Base-by-base conservation (phyloP, 1,140 invertebrate genomes). In the Leptinotarsa lineolata region DNA sequence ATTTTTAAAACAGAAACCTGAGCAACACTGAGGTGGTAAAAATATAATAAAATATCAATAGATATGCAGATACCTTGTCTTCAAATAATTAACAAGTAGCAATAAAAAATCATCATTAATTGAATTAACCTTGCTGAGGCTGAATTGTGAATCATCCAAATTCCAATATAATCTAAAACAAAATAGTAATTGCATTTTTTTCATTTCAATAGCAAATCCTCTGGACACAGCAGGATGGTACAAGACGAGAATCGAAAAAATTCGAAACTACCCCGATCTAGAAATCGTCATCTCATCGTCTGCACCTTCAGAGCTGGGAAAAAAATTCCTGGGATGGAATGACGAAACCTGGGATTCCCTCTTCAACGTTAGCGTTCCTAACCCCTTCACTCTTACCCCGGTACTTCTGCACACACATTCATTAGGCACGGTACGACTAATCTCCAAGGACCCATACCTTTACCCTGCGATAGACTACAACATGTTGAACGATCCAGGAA, bases 381-480 rank as follows among this genome's bases (percentile, higher is more conserved):
- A 39, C n/a, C 64, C 64, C 15, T 66, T 66, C 15, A 66, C 22
- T 18, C 39, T 66, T 4, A 66, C 64, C 12, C 4, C 39, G 12
- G 22, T 66, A 30, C 30, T 66, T 22, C 30, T 66, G 15, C 15
- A 20, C n/a, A 66, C 22, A 18, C 30, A 39, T 18, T 66, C 64
- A 18, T 87, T 86, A 67, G 94, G 94, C 2, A 88, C 86, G 72
- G 87, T 96, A 30, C 87, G 87, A 15, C 83, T 95, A 2, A 85
- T 86, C 70, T 89, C 86, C 72, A 90, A 83, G 59, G 89, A 94
- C 85, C 93, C 93, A 1, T 88, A 88, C 64, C 87, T 89, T 20
- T 90, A 92, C 78, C 96, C 96, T 0, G 82, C 89, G 16, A 91
- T 97, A 20, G 88, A 94, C 79, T 90, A 94, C 1, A 93, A 93